phyloP scores from a whole-genome alignment of 1,140 invertebrate genomes.

The Palaemon carinicauda region DNA sequence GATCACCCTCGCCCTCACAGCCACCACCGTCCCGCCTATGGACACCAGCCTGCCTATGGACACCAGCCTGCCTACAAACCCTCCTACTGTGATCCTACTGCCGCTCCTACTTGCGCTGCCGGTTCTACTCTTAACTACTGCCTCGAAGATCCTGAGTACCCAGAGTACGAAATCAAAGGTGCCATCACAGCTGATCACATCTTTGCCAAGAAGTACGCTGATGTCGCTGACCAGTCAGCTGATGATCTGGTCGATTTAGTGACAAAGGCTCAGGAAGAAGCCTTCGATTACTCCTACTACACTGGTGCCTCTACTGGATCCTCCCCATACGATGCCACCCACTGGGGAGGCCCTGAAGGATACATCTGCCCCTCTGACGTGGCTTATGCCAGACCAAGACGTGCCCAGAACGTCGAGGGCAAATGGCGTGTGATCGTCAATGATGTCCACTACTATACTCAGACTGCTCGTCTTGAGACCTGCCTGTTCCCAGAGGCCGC shows the following conservation, averaged over 20 bases:
- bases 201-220: constrained; percentile 49
- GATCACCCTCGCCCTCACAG: no score
- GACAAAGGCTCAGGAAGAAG: constrained; percentile 44
- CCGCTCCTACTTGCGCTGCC: constrained; percentile 24
- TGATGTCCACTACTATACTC: constrained; percentile 49
- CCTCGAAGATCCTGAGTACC: constrained; percentile 60
- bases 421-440: constrained; percentile 62
- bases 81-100: constrained; percentile 33
- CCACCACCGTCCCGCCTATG: neutral
- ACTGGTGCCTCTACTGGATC: constrained; percentile 36
- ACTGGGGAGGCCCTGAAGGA: constrained; percentile 42
- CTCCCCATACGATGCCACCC: constrained; percentile 46
- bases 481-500: constrained; percentile 44
- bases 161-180: constrained; percentile 50
- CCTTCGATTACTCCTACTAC: constrained; percentile 48
- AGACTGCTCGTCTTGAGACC: constrained; percentile 39
- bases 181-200: constrained; percentile 19
- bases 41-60: constrained; percentile 13
- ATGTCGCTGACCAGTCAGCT: constrained; percentile 45
- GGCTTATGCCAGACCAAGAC: constrained; percentile 34
- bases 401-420: constrained; percentile 58
- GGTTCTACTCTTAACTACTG: constrained; percentile 48
- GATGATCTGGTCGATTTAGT: constrained; percentile 38
- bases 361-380: constrained; percentile 51
- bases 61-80: constrained; percentile 19